Evolutionary conservation across 2,888 invertebrate genomes (phyloP), one percentile per base, ranked within the genome.

Genomic region (Torymus auratus): DNA sequence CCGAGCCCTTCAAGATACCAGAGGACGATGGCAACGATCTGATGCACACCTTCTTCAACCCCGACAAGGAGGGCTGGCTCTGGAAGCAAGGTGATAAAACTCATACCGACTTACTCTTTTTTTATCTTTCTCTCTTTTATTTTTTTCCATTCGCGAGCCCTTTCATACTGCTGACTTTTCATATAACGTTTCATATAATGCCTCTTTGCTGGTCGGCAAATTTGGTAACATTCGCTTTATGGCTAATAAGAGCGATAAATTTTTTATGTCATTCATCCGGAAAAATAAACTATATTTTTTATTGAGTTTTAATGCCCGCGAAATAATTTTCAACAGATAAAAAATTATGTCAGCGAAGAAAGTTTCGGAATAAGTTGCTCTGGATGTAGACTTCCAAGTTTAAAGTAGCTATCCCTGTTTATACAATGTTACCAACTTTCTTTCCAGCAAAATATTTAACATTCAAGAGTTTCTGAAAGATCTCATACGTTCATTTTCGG

Each of bases 1-100:
- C 98, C 84, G 99, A 99, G 92, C 99, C 99, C 58, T 99, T 99
- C 92, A 99, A 99, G 92, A 99, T 99, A 88, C 99, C 99, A 10
- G 99, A 99, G 91, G 99, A 99, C 92, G 99, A 99, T 92, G 98
- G 99, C 81, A 99, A 99, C 92, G 99, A 99, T 92, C 94, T 99
- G 90, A 99, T 99, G 98, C 98, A 98, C 92, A 99, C 99, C 60
- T 99, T 99, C 94, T 99, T 99, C 94, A 99, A 99, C 92, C 99
- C 99, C 0, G 99, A 99, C 92, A 97, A 98, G 91, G 99, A 99
- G 92, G 99, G 99, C 65, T 99, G 99, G 99, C 94, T 99, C 72
- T 98, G 98, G 97, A 99, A 99, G 91, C 99, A 99, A 93, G 99
- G 98, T 94, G 88, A 88, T 65, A 62, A 64, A 28, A 64, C 28